Evolutionary conservation across 2,888 invertebrate species (phyloP).

Genomic region (Cantharis lateralis): DNA sequence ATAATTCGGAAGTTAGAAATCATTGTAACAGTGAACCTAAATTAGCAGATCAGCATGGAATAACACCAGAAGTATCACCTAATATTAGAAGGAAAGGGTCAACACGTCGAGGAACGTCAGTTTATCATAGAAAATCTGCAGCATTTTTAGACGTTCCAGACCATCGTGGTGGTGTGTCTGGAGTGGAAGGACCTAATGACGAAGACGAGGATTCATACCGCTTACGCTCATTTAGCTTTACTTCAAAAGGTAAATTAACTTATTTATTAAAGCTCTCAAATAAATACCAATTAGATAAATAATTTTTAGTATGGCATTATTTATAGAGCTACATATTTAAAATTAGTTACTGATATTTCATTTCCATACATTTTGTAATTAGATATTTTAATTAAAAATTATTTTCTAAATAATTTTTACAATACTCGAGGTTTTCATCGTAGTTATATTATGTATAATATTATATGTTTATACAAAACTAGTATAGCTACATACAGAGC

Average conservation of each 20-base stretch:
- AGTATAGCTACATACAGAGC: neutral
- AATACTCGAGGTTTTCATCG: neutral
- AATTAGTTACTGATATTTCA: too few species aligned
- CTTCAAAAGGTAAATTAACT: slow-evolving; percentile 79
- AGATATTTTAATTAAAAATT: too few species aligned
- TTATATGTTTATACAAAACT: too few species aligned
- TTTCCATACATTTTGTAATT: too few species aligned
- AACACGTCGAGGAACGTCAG: slow-evolving; percentile 57
- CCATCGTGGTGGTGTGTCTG: slow-evolving; percentile 41
- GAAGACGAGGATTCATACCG: slow-evolving; percentile 88
- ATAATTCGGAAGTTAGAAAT: slow-evolving; percentile 61
- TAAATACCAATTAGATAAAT: neutral
- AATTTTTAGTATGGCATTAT: too few species aligned
- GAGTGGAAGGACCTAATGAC: slow-evolving; percentile 59
- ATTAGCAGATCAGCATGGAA: slow-evolving; percentile 62
- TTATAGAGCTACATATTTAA: too few species aligned
- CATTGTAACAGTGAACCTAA: slow-evolving; percentile 69
- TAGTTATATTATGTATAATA: neutral
- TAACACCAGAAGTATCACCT: slow-evolving; percentile 66
- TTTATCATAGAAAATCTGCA: slow-evolving; percentile 67
- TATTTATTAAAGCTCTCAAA: neutral
- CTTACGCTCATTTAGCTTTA: slow-evolving; percentile 89
- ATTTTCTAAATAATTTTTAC: neutral
- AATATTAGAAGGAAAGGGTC: slow-evolving; percentile 68
- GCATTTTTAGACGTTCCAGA: slow-evolving; percentile 75